These are phyloP conservation scores for Ormyrus pomaceus DNA, from an alignment of 2,888 invertebrate species.

Conservation along the genomic window DNA sequence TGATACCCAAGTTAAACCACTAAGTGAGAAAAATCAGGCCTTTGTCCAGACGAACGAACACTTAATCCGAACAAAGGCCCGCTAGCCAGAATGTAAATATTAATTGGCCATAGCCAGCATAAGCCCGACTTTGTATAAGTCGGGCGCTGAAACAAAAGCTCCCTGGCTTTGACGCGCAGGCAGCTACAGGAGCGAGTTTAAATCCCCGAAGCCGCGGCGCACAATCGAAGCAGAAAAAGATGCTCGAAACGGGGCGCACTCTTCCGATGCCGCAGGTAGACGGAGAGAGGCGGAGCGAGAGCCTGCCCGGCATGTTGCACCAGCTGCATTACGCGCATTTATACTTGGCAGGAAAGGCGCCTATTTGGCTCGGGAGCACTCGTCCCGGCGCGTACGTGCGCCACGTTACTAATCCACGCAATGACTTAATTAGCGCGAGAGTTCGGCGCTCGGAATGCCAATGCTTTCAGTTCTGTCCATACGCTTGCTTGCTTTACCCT, in stretches of 20 bases:
- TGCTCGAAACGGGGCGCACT: not conserved
- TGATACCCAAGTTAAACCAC: too few relatives aligned
- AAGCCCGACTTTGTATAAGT: not conserved
- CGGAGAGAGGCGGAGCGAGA: constrained; percentile 1
- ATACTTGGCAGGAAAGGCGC: not conserved
- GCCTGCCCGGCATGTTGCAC: not conserved
- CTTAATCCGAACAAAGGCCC: constrained; percentile 26
- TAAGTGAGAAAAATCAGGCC: too few relatives aligned
- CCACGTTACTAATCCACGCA: constrained; percentile 61
- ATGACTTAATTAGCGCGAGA: constrained; percentile 65
- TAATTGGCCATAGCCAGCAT: constrained; percentile 25
- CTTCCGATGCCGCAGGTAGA: not conserved
- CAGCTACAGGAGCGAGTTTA: too few relatives aligned
- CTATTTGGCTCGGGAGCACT: constrained; percentile 7
- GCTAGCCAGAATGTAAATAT: constrained; percentile 20
- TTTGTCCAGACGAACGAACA: not conserved
- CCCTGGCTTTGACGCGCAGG: constrained; percentile 12
- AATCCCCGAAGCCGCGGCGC: too few relatives aligned
- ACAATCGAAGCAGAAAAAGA: too few relatives aligned
- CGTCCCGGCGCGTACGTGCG: constrained; percentile 30
- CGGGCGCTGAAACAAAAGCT: constrained; percentile 32
- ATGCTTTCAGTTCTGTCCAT: not conserved
- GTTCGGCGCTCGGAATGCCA: constrained; percentile 29
- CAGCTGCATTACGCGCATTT: not conserved
- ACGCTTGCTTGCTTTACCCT: not conserved